These are phyloP conservation scores for Rhadina sibilatrix DNA, from an alignment of 2,113 vertebrate species.

Conservation along the genomic window DNA sequence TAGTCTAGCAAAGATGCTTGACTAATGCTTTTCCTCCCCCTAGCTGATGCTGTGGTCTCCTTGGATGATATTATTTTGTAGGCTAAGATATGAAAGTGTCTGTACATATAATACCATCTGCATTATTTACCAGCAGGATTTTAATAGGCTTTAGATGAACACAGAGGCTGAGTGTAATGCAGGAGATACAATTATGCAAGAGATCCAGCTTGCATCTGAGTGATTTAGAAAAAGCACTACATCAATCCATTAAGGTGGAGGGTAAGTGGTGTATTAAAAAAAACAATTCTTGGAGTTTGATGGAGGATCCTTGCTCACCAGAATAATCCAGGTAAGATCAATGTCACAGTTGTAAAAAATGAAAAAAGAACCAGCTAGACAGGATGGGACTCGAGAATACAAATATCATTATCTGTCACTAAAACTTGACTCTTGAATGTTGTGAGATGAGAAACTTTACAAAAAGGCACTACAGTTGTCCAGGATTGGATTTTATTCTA, in stretches of 20 bases:
- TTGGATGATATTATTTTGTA: not conserved
- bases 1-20: not conserved
- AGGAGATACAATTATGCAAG: not conserved
- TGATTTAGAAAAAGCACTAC: not conserved
- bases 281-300: not conserved
- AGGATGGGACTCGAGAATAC: not conserved
- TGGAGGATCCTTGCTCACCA: not conserved
- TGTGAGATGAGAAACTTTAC: not conserved
- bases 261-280: not conserved
- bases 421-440: not conserved
- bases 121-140: conserved; percentile 15
- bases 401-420: not conserved
- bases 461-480: not conserved
- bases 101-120: not conserved
- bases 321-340: not conserved
- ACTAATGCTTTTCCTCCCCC: not conserved
- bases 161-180: not conserved
- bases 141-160: not conserved
- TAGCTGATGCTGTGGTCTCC: not conserved
- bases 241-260: not conserved
- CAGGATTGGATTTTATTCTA: not conserved
- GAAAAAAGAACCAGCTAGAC: not conserved
- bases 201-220: not conserved
- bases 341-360: not conserved
- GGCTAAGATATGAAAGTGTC: not conserved